phyloP scores from a whole-genome alignment of 2,113 vertebrate genomes.

The Ovis aries region DNA sequence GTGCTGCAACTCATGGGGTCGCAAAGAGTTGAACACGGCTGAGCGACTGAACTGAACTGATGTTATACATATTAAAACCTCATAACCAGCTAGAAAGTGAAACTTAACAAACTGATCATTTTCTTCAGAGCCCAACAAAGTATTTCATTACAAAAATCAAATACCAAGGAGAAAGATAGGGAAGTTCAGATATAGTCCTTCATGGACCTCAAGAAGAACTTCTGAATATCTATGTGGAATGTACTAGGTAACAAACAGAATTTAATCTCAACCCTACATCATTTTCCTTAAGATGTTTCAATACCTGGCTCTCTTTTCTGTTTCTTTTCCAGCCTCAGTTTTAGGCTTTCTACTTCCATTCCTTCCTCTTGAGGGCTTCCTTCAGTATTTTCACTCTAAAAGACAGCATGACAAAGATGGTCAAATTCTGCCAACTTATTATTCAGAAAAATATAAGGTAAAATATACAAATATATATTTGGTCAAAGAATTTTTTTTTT shows the following conservation, averaged over 20 bases:
- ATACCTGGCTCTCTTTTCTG: conserved; percentile 79
- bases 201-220: not conserved
- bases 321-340: conserved; percentile 82
- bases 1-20: too few species aligned
- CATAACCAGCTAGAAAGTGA: not conserved
- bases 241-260: not conserved
- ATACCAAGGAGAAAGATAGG: not conserved
- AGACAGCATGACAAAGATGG: not conserved
- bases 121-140: conserved; percentile 23
- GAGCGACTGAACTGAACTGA: too few species aligned
- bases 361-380: conserved; percentile 65
- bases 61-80: not conserved
- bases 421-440: not conserved
- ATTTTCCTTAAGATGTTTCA: not conserved
- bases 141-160: conserved; percentile 17
- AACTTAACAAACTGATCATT: not conserved
- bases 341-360: conserved; percentile 68
- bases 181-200: not conserved
- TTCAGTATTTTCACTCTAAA: conserved; percentile 85
- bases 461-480: not conserved
- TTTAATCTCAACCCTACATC: not conserved
- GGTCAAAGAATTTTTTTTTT: not conserved
- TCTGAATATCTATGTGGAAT: not conserved
- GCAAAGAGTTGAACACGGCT: too few species aligned
- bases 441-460: not conserved